These are phyloP conservation scores for Calephelis perditalis DNA, from an alignment of 2,888 invertebrate genomes.

Conservation along the genomic window DNA sequence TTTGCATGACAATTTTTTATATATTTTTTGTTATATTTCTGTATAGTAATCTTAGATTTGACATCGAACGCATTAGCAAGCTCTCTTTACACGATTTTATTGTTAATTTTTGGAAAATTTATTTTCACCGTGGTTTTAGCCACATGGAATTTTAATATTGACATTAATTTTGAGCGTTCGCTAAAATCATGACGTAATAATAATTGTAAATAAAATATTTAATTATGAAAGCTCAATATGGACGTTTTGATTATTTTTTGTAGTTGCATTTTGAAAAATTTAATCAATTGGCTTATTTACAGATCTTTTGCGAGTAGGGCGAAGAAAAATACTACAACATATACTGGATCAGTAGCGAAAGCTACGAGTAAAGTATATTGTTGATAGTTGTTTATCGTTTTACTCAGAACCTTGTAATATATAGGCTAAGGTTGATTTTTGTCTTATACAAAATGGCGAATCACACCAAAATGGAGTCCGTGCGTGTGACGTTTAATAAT, in stretches of 20 bases:
- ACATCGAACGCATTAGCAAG: constrained; percentile 25
- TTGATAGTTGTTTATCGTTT: constrained; percentile 44
- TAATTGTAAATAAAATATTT: constrained; percentile 34
- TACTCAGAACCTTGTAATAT: constrained; percentile 53
- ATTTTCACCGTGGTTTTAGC: constrained; percentile 7
- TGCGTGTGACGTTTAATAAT: constrained; percentile 15
- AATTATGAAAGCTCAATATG: constrained; percentile 36
- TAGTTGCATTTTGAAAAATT: constrained; percentile 28
- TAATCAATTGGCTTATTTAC: constrained; percentile 1
- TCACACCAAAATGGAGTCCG: constrained; percentile 12
- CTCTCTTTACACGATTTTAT: constrained; percentile 11
- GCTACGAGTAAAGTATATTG: constrained; percentile 49
- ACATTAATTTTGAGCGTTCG: constrained; percentile 17
- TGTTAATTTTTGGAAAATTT: constrained; percentile 15
- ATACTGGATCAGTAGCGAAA: constrained; percentile 40
- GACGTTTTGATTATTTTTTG: constrained; percentile 36
- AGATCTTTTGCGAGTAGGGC: constrained; percentile 14
- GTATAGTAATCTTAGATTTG: constrained; percentile 32
- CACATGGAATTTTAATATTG: constrained; percentile 9
- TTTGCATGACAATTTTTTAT: constrained; percentile 32
- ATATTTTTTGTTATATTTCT: constrained; percentile 17
- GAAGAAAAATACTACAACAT: constrained; percentile 10
- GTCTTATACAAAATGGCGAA: constrained; percentile 23
- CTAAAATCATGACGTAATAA: constrained; percentile 21
- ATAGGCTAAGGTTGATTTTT: constrained; percentile 47